These are phyloP conservation scores for Oxytorus armatus DNA, from an alignment of 2,888 invertebrate genomes.

Conservation along the genomic window DNA sequence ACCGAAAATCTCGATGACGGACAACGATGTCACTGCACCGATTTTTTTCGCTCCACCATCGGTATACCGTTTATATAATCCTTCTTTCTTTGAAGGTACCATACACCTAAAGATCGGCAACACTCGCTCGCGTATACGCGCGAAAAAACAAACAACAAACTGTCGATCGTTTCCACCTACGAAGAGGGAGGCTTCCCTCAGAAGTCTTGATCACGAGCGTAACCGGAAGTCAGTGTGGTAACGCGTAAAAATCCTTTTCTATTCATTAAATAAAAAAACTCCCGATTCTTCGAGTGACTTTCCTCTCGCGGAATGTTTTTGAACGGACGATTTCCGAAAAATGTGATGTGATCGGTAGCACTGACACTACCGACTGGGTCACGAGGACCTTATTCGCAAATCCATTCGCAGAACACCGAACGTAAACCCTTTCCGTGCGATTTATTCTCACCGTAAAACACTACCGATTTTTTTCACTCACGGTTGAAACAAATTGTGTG, in stretches of 20 bases:
- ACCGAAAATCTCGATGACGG: constrained; percentile 35
- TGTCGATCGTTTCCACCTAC: constrained; percentile 22
- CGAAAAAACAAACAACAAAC: constrained; percentile 6
- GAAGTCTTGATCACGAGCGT: constrained; percentile 3
- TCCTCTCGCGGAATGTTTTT: constrained; percentile 19
- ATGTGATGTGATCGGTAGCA: constrained; percentile 51
- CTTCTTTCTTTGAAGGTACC: constrained; percentile 25
- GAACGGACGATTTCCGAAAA: not conserved
- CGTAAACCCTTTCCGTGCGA: too few species aligned
- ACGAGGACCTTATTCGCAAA: constrained; percentile 54
- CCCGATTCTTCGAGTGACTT: not conserved
- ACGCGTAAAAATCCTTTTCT: constrained; percentile 14
- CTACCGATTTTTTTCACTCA: constrained; percentile 35
- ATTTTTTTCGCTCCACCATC: constrained; percentile 53
- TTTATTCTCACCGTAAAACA: too few species aligned
- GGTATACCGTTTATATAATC: constrained; percentile 26
- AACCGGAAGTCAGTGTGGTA: constrained; percentile 25
- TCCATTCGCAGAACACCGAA: constrained; percentile 43
- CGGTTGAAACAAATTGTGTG: constrained; percentile 27
- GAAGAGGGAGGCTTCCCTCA: not conserved
- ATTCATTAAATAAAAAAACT: not conserved
- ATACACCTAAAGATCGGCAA: constrained; percentile 29
- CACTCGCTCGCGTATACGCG: constrained; percentile 18
- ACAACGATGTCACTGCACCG: constrained; percentile 59
- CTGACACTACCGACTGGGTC: constrained; percentile 61